These are phyloP conservation scores for Romanogobio albipinnatus DNA, from an alignment of 2,113 vertebrate species.

Conservation along the genomic window DNA sequence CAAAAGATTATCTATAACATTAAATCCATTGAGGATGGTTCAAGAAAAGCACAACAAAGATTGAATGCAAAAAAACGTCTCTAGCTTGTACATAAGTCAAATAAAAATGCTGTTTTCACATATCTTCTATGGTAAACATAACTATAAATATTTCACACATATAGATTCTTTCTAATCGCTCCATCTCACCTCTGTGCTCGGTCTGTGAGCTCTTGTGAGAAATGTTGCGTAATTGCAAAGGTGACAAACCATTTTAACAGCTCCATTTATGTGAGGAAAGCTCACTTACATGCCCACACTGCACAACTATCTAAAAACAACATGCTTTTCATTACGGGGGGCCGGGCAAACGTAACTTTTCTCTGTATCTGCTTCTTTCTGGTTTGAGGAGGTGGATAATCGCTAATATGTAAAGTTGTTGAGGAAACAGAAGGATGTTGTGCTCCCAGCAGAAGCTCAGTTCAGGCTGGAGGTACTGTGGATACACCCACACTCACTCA, in stretches of 20 bases:
- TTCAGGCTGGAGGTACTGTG: slow-evolving; percentile 65
- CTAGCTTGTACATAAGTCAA: not conserved
- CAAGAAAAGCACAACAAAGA: not conserved
- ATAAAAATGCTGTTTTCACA: not conserved
- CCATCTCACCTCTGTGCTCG: slow-evolving; percentile 36
- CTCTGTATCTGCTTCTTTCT: slow-evolving; percentile 37
- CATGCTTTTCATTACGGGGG: slow-evolving; percentile 40
- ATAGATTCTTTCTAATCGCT: slow-evolving; percentile 29
- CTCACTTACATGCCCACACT: slow-evolving; percentile 46
- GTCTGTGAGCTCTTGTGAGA: slow-evolving; percentile 43
- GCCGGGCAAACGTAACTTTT: slow-evolving; percentile 41
- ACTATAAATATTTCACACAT: slow-evolving; percentile 31
- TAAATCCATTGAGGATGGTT: not conserved
- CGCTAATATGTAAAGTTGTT: slow-evolving; percentile 77
- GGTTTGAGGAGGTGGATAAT: slow-evolving; percentile 76
- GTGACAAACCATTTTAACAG: slow-evolving; percentile 42
- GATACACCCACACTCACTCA: slow-evolving; percentile 74
- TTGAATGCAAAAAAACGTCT: not conserved
- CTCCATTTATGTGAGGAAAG: slow-evolving; percentile 42
- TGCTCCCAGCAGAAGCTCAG: slow-evolving; percentile 57
- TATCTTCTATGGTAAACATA: not conserved
- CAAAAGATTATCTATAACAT: not conserved
- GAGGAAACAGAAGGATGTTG: slow-evolving; percentile 68
- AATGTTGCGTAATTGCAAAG: slow-evolving; percentile 46
- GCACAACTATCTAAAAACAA: slow-evolving; percentile 31